Evolutionary conservation across 1,140 invertebrate species (phyloP), one percentile per base, ranked within the genome.

Genomic region (Tyrophagus putrescentiae): DNA sequence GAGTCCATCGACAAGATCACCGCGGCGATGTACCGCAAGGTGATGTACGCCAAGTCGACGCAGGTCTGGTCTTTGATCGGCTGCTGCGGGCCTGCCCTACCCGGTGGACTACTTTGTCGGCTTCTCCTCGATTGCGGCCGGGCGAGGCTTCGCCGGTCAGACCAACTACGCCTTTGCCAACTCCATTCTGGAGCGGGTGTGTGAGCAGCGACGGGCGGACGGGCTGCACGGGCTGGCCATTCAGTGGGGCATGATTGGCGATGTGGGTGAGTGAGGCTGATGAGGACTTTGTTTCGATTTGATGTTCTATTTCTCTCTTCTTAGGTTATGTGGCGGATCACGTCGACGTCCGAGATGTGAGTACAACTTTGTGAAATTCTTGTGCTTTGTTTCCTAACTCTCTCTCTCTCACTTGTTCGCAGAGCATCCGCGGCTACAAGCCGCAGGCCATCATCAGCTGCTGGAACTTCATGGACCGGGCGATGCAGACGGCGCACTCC

Each of bases 171-270:
- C 90, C 50, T 78, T 87, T 64, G 90, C 92, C 27, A 98, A 98
- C 73, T 94, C 90, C 0, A 83, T 83, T 4, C 95, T 96, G 89
- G 93, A 97, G 73, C 79, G 91, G 57, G 83, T 96, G 34, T 83
- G 85, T 66, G 92, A 97, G 74, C 77, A 81, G 53, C 78, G 93
- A 60, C 82, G 84, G 69, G 75, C 76, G 13, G 80, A 81, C 67
- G 86, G 76, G 6, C 68, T 91, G 34, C 84, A 84, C 67, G 77
- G 72, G 60, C 67, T 92, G 18, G 88, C 91, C 28, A 88, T 97
- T 63, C 92, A 97, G 71, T 97, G 91, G 90, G 93, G 93, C 65
- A 89, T 89, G 41, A 87, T 97, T 67, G 91, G 89, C 64, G 92
- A 97, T 71, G 93, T 96, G 21, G 93, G 92, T 60, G 74, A 7